A percentile compares a stretch with the other conserved stretches of the same genome.
These are phyloP conservation scores for Synergus umbraculus DNA, from an alignment of 2,888 invertebrate species.

Conservation along the genomic window DNA sequence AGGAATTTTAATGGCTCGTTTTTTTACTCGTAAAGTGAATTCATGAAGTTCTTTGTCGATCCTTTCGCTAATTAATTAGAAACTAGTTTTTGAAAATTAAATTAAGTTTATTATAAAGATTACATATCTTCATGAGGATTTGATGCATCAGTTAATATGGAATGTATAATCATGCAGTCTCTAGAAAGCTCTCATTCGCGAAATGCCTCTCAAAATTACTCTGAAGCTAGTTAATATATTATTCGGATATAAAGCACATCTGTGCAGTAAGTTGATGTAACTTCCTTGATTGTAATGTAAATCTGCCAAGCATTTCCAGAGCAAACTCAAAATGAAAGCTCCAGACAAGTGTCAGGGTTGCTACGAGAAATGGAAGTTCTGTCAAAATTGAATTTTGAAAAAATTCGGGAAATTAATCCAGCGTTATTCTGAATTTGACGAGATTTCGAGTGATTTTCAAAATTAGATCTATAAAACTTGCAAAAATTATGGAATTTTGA, in stretches of 20 bases:
- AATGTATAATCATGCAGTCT: slow-evolving; percentile 3
- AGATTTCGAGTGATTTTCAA: not conserved
- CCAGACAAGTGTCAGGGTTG: too few species aligned
- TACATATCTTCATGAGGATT: not conserved
- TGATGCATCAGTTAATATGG: not conserved
- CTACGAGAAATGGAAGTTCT: too few species aligned
- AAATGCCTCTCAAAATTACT: not conserved
- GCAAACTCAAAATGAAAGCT: not conserved
- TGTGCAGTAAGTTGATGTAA: not conserved
- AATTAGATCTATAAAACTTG: too few species aligned
- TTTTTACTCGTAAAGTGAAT: too few species aligned
- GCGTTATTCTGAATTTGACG: not conserved
- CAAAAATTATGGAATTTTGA: too few species aligned
- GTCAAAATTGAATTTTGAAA: too few species aligned
- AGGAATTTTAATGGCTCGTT: too few species aligned
- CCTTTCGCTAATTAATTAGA: not conserved
- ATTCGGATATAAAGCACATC: not conserved
- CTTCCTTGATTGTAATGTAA: not conserved
- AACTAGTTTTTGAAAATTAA: not conserved
- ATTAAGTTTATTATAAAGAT: not conserved
- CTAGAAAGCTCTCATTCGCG: not conserved
- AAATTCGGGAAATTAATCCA: too few species aligned
- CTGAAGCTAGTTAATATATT: not conserved
- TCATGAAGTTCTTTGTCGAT: too few species aligned
- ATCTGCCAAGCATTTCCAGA: not conserved